These are phyloP conservation scores for Drosophila teissieri DNA, from an alignment of 1,140 invertebrate genomes.

Conservation along the genomic window DNA sequence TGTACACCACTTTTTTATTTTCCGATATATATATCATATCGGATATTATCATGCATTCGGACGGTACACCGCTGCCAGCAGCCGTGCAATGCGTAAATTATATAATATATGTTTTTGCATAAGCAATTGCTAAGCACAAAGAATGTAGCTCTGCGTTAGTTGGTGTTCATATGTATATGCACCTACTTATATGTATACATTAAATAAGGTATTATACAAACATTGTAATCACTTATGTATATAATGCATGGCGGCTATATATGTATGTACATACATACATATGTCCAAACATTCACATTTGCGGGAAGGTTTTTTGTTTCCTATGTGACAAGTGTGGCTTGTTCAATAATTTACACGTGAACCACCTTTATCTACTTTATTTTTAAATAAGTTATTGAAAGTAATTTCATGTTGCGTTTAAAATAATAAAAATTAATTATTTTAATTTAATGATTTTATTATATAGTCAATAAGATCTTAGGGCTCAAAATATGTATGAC, in stretches of 20 bases:
- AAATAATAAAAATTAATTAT: too few species aligned
- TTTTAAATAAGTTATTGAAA: too few species aligned
- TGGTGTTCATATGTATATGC: background rate
- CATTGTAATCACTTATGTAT: background rate
- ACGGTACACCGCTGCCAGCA: background rate
- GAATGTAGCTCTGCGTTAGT: background rate
- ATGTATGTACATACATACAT: too few species aligned
- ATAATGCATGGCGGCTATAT: background rate
- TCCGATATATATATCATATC: too few species aligned
- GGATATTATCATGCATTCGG: background rate
- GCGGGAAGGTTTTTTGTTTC: background rate
- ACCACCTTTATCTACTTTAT: too few species aligned
- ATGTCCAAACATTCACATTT: background rate
- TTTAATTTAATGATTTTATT: too few species aligned
- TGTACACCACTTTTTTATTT: background rate
- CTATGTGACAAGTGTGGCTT: background rate
- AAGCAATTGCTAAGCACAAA: constrained; percentile 4
- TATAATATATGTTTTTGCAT: constrained; percentile 9
- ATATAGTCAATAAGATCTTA: too few species aligned
- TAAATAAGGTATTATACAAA: background rate
- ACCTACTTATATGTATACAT: background rate
- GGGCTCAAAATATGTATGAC: too few species aligned
- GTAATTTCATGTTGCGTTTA: too few species aligned
- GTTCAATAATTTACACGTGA: too few species aligned
- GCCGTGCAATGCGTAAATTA: background rate